A percentile compares a stretch with the other conserved stretches of the same genome.
Conservation (phyloP, 2,888 invertebrate genomes). For the Darwinula stevensoni region DNA sequence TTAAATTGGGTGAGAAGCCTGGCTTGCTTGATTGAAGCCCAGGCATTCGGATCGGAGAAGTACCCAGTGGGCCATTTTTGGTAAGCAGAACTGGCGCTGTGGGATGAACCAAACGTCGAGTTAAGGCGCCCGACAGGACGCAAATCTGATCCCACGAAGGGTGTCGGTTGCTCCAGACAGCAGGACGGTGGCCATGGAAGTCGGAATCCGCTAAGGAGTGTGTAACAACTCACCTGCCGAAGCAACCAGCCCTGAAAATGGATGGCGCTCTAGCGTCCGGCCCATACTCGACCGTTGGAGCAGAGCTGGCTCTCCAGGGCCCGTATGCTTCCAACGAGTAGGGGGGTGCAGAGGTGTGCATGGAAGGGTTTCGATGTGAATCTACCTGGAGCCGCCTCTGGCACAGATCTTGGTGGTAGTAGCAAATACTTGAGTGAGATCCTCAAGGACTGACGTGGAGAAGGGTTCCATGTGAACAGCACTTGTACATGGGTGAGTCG, state of each 20-base stretch:
- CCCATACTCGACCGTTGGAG: slow-evolving; percentile 20
- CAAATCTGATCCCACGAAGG: slow-evolving; percentile 28
- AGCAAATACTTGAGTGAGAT: slow-evolving; percentile 35
- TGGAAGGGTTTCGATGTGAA: slow-evolving; percentile 26
- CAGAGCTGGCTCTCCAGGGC: not conserved
- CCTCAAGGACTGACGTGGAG: slow-evolving; percentile 15
- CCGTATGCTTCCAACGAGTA: slow-evolving; percentile 22
- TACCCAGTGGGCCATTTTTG: slow-evolving; percentile 38
- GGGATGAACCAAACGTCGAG: slow-evolving; percentile 41
- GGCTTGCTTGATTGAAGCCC: slow-evolving; percentile 27
- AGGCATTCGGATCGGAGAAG: slow-evolving; percentile 20
- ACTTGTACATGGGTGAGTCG: slow-evolving; percentile 7
- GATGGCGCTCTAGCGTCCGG: slow-evolving; percentile 27
- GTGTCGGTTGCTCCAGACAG: slow-evolving; percentile 32
- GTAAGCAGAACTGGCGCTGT: slow-evolving; percentile 50
- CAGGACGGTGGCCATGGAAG: slow-evolving; percentile 45
- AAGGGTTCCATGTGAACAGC: slow-evolving; percentile 8
- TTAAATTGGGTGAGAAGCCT: slow-evolving; percentile 37
- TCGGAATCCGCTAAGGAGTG: slow-evolving; percentile 16
- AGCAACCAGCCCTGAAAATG: slow-evolving; percentile 33
- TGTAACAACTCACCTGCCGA: slow-evolving; percentile 22
- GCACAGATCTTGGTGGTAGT: slow-evolving; percentile 34
- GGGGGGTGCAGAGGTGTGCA: slow-evolving; percentile 24
- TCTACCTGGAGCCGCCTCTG: slow-evolving; percentile 20
- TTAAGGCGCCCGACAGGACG: slow-evolving; percentile 32